Base-by-base conservation (phyloP, 2,113 vertebrate species). In the Xiphias gladius region DNA sequence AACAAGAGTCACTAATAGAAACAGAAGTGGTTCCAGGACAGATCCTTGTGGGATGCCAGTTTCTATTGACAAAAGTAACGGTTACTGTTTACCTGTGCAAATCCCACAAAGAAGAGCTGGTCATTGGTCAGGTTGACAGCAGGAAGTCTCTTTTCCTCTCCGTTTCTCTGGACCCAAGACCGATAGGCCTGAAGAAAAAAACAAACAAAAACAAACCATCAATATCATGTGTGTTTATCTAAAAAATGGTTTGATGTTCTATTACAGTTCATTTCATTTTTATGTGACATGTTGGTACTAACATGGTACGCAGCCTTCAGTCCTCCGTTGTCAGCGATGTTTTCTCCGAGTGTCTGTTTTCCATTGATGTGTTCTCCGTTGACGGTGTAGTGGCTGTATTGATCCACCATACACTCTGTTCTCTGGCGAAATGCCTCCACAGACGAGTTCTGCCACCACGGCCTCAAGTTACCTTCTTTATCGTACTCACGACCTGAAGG, bases 71-170 rank as follows among this genome's bases (percentile, higher is more conserved):
- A 7, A 10, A n/a, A 7, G n/a, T 37, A 12, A 46, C 19, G 37
- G 22, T 59, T 10, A 19, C 20, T 6, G 28, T 62, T 57, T 8
- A 99, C 98, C 97, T 99, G 98, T 0, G 98, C 98, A 32, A 99
- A 99, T 71, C 98, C 98, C 76, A 99, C 96, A 1, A 99, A 99
- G 95, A 99, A 99, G 65, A 99, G 97, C 93, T 99, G 98, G 80
- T 99, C 96, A 73, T 97, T 99, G 79, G 97, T 98, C 85, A 99
- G 96, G 65, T 95, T 97, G 80, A 99, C 95, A 0, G 97, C 98
- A 1, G 98, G 98, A 59, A 99, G 95, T 67, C 35, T 94, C 83
- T 97, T 97, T 89, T 99, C 98, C 16, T 97, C 96, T 1, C 97
- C 97, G 0, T 97, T 96, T 83, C 84, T 96, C 84, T 93, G 89